Base-by-base conservation (phyloP, 2,797 vertebrate species). In the Sphenopsis melanotis region DNA sequence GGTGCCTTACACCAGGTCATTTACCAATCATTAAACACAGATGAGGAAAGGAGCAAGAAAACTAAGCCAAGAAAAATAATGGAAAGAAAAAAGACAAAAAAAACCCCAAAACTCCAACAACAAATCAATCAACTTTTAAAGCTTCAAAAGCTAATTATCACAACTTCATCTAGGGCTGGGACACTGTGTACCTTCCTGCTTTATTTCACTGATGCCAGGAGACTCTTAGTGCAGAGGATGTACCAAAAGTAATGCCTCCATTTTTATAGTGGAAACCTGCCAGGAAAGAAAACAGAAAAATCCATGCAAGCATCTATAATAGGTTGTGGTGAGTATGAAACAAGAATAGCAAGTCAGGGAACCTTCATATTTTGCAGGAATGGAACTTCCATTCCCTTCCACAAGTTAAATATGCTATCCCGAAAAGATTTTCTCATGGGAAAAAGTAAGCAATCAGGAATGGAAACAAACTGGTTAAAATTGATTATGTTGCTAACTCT, bases 211-310 rank as follows among this genome's bases (percentile, higher is more conserved):
- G 95, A 95, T 34, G 11, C 95, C 98, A 99, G 97, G 75, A 34
- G 97, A 86, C 57, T 99, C 98, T 72, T n/a, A 78, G 56, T 53
- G 49, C 72, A 72, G 65, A 68, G 97, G 98, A 94, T 98, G 97
- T 79, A 99, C 98, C 94, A 99, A 84, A 87, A 97, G 21, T 3
- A 30, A 53, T 21, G 15, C 20, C n/a, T 91, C 24, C 3, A 4
- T 37, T 61, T 80, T 79, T 82, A 39, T 9, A 9, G 36, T 75
- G 70, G 59, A 87, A 87, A 82, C 23, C 27, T 57, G 42, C 75
- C 89, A 87, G 42, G 46, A 44, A 89, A 84, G 50, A 71, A 64
- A 87, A n/a, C 9, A 80, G 53, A 71, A 87, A 65, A 75, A 21
- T 12, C 21, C 57, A 52, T 1, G 10, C 16, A 36, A 12, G 15